Conservation (phyloP, 2,888 invertebrate genomes). For the Xylophagus ater region DNA sequence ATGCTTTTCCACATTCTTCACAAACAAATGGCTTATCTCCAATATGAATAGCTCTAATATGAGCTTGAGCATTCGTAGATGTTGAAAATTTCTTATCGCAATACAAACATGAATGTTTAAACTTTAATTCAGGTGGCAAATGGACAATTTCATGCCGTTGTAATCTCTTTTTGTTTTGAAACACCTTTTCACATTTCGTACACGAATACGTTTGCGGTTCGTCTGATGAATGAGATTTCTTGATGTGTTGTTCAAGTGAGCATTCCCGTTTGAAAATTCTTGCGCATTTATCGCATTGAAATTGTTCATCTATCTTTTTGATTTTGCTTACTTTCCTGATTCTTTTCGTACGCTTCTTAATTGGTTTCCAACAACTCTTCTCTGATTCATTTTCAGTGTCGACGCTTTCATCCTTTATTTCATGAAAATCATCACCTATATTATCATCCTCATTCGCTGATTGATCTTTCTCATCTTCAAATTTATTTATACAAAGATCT, state of each 20-base stretch:
- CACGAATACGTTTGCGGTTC: too few species aligned
- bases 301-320: background rate
- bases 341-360: too few species aligned
- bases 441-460: too few species aligned
- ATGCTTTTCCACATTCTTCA: slow-evolving; percentile 30
- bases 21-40: slow-evolving; percentile 35
- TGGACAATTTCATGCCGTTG: slow-evolving; percentile 15
- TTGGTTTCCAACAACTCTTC: too few species aligned
- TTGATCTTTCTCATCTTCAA: too few species aligned
- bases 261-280: slow-evolving; percentile 1
- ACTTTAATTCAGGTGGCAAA: slow-evolving; percentile 15
- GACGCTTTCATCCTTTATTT: too few species aligned
- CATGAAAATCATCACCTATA: too few species aligned
- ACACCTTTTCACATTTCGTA: slow-evolving; percentile 15
- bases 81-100: slow-evolving; percentile 15
- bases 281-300: slow-evolving; percentile 4
- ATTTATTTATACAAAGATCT: too few species aligned
- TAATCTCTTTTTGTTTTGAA: slow-evolving; percentile 15
- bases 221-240: too few species aligned
- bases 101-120: slow-evolving; percentile 18
- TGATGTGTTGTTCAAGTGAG: slow-evolving; percentile 1
- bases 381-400: too few species aligned
- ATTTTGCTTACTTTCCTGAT: too few species aligned
- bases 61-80: slow-evolving; percentile 6
- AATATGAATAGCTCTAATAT: slow-evolving; percentile 14